Base-by-base conservation (phyloP, 2,888 invertebrate species). In the Lepidocyrtoides sp. region DNA sequence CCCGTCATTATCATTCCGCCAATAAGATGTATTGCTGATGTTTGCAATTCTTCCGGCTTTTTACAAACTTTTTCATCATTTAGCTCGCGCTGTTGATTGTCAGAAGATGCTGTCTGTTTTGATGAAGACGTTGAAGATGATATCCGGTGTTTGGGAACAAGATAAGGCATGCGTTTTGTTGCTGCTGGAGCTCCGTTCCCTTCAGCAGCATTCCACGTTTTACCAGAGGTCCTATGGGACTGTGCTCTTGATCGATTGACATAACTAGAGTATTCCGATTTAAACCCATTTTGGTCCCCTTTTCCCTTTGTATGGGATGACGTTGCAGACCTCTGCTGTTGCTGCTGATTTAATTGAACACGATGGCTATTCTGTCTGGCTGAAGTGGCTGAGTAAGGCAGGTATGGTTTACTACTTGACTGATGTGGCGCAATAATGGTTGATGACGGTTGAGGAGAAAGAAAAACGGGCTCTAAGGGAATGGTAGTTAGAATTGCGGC, bases 1-100 rank as follows among this genome's bases (percentile, higher is more conserved):
- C 82, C 82, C 44, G 57, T 57, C 89, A 83, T 60, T 5, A 89
- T 63, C 83, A 89, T 89, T 75, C 57, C 88, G 12, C 54, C 72
- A 4, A 72, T 36, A 81, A 81, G 81, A 8, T 81, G 81, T 4
- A 60, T 81, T 20, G 81, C 4, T 2, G 81, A 4, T 14, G 36
- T 77, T n/a, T 8, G 75, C 17, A 26, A 26, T 23, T 60, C 32
- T 10, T 60, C 77, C 10, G 36, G 60, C 7, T 66, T 26, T 29
- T n/a, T 69, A 2, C 4, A 5, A 20, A 57, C 26, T 41, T 44
- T 41, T n/a, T 77, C 60, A 3, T 75, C 60, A 5, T 36, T 75
- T 26, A n/a, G 1, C 3, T 26, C 7, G 29, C 60, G 77, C 0
- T 54, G 79, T 3, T 60, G 60, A 20, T 12, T 1, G 10, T 44